phyloP scores from a whole-genome alignment of 2,888 invertebrate species.

The Harpalus rufipes region DNA sequence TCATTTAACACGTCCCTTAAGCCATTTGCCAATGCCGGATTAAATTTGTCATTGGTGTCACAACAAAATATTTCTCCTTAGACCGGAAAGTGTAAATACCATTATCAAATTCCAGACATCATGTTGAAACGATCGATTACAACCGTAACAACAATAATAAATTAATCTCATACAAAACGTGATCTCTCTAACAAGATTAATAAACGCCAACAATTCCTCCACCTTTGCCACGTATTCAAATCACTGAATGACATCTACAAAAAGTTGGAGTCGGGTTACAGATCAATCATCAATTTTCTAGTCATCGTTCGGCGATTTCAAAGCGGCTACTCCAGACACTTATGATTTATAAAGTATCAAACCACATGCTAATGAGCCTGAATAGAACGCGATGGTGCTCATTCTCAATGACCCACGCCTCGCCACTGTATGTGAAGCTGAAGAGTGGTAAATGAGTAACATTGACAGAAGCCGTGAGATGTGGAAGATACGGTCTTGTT shows the following conservation, averaged over 20 bases:
- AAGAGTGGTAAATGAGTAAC: conserved; percentile 58
- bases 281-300: conserved; percentile 72
- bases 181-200: conserved; percentile 50
- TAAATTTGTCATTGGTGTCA: neutral
- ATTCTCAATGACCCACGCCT: neutral
- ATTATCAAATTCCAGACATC: conserved; percentile 48
- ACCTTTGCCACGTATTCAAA: conserved; percentile 43
- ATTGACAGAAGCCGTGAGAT: conserved; percentile 57
- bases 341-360: conserved; percentile 52
- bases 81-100: conserved; percentile 27
- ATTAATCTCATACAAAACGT: conserved; percentile 31
- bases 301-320: conserved; percentile 70
- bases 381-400: conserved; percentile 27
- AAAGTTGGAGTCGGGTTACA: conserved; percentile 34
- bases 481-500: conserved; percentile 24
- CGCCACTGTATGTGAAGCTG: conserved; percentile 44
- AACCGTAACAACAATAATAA: conserved; percentile 51
- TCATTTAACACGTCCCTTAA: neutral
- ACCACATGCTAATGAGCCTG: conserved; percentile 53
- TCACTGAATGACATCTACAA: conserved; percentile 49
- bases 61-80: neutral
- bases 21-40: neutral
- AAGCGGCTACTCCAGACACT: conserved; percentile 43
- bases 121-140: conserved; percentile 34
- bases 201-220: conserved; percentile 46